Base-by-base conservation (phyloP, 92 coral and sea anemone genomes). In the Heliopora coerulea region DNA sequence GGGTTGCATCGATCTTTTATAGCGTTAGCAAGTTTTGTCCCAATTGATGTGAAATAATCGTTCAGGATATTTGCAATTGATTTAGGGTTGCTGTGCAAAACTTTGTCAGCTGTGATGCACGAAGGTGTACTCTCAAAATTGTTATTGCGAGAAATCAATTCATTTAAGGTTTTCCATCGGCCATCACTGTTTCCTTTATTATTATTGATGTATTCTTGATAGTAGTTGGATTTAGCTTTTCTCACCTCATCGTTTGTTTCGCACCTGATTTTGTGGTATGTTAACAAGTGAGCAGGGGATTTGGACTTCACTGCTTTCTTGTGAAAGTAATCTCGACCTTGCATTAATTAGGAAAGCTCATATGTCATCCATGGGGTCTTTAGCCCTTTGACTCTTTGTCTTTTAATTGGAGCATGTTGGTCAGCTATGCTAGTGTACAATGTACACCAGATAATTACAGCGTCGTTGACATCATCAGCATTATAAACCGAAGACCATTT, bases 121-220 rank as follows among this genome's bases (percentile, higher is more conserved):
- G 73, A 37, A 26, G 50, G 59, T 54, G 54, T 60, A 59, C 72
- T 24, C 27, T 32, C 28, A n/a, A n/a, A n/a, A n/a, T n/a, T n/a
- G 20, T 54, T 35, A 12, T 79, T 69, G 26, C 79, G 68, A 25
- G 78, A 70, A 13, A 61, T 68, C 8, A 70, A 31, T 30, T 58
- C 79, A 30, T 68, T 69, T 10, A 78, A 58, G 23, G 84, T 59
- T 68, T 80, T 80, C 84, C 84, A 70, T 56, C 56, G 34, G 2
- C 25, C 69, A 59, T 49, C 63, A 31, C 79, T 49, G 34, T 56
- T 80, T 17, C 42, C 42, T 61, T 56, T 80, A 61, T 69, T 79
- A 56, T 69, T 68, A 21, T 57, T 44, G 37, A 79, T 79, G 19
- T 54, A 54, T 20, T 29, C 58, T 19, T 67, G 50, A 21, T 68